Percentiles rank a stretch among this genome's conserved stretches.
Conservation (phyloP, 2,888 invertebrate genomes). For the Rhodophaea formosa region DNA sequence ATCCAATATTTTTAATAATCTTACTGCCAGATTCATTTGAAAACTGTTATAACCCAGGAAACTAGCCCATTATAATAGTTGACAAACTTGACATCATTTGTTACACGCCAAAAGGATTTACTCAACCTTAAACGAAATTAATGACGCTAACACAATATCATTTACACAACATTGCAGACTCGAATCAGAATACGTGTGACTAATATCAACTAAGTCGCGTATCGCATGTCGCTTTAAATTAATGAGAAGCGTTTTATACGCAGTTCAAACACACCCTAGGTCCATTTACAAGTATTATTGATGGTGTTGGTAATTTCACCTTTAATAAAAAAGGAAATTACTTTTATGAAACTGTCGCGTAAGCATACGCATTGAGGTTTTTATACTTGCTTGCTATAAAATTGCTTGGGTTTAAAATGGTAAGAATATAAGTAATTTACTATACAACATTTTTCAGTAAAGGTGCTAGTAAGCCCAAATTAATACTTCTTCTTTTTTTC, state of each 20-base stretch:
- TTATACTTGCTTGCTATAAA: too few species aligned
- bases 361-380: background rate
- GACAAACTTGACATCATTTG: background rate
- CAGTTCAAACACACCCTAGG: conserved; percentile 54
- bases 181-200: conserved; percentile 1
- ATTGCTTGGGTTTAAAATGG: too few species aligned
- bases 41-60: too few species aligned
- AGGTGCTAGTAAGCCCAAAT: too few species aligned
- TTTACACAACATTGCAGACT: background rate
- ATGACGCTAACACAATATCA: background rate
- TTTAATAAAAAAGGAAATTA: conserved; percentile 31
- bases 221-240: conserved; percentile 58
- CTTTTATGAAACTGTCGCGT: background rate
- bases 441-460: too few species aligned
- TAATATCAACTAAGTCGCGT: conserved; percentile 36
- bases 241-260: conserved; percentile 53
- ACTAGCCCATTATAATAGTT: too few species aligned
- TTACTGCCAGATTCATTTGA: too few species aligned
- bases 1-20: too few species aligned
- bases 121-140: background rate
- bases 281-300: conserved; percentile 63
- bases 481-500: too few species aligned
- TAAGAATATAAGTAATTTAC: too few species aligned
- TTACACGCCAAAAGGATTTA: background rate
- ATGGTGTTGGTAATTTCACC: conserved; percentile 45